Base-by-base conservation (phyloP, 1,140 invertebrate species). In the Solen grandis region DNA sequence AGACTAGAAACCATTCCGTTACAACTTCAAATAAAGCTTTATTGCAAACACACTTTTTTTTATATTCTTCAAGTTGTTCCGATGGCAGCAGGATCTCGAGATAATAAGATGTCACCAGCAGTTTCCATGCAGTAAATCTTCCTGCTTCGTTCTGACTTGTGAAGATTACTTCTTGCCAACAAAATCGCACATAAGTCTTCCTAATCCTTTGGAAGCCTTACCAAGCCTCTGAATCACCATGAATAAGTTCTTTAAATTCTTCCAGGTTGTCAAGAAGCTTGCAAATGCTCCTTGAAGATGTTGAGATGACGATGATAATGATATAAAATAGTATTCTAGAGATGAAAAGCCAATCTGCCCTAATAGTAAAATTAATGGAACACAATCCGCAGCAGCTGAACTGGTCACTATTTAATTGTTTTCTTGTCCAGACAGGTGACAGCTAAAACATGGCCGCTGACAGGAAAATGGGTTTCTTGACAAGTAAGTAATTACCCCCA, bases 161-260 rank as follows among this genome's bases (percentile, higher is more conserved):
- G 19, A 4, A 55, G 5, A 19, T 55, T 55, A 22, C 19, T 55
- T 22, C n/a, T 22, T 55, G 27, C 19, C n/a, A 8, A 19, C n/a
- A 57, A 35, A 55, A 35, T 35, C 35, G 55, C 31, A 55, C 25
- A 33, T 70, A 70, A 70, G 68, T 54, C 46, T 70, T 70, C 68
- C 29, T 31, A 57, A 70, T 70, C 68, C 68, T 70, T 46, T 36
- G 57, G 50, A 70, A 70, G 68, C 68, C 52, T 35, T 70, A 70
- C 38, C 35, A 70, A 70, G 50, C 68, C 55, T 57, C 68, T 70
- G 50, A 70, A 70, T 70, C 68, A 70, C 68, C n/a, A 29, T 52
- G 68, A 70, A 54, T 70, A 54, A 57, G 46, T 38, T 70, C 68
- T 70, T 52, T 55, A 54, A 52, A 70, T 31, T 70, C 68, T 55